Conservation (phyloP, 2,888 invertebrate species). For the Sarcophaga subvicina region DNA sequence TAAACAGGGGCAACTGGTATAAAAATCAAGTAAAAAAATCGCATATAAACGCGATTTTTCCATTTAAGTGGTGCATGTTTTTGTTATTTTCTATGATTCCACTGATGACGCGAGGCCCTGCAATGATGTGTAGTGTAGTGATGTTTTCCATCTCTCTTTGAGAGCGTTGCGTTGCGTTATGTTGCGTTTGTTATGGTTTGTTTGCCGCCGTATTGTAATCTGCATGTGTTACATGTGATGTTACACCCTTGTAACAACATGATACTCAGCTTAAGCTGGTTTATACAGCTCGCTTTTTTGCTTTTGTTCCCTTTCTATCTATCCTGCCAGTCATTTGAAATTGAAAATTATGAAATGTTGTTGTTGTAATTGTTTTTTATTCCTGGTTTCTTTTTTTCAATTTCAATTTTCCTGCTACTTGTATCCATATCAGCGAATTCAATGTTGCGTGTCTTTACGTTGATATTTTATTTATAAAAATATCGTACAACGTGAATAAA, state of each 20-base stretch:
- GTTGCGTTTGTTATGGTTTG: conserved; percentile 5
- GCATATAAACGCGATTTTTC: conserved; percentile 53
- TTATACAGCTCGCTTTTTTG: not conserved
- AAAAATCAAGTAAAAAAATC: not conserved
- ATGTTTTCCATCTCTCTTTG: conserved; percentile 18
- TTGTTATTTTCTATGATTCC: conserved; percentile 20
- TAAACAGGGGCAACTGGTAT: conserved; percentile 48
- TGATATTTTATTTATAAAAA: conserved; percentile 64
- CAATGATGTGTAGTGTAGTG: not conserved
- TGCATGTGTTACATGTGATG: conserved; percentile 72
- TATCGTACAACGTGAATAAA: not conserved
- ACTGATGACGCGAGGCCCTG: not conserved
- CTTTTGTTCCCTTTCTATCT: conserved; percentile 36
- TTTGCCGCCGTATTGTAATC: conserved; percentile 68
- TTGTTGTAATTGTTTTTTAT: conserved; percentile 59
- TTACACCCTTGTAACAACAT: conserved; percentile 71
- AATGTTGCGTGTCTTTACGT: conserved; percentile 65
- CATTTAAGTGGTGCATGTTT: conserved; percentile 59
- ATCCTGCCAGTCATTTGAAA: conserved; percentile 24
- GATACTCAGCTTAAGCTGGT: conserved; percentile 66
- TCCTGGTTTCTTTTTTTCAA: conserved; percentile 29
- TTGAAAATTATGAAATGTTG: conserved; percentile 65
- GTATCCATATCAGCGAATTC: conserved; percentile 9
- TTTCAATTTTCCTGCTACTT: not conserved
- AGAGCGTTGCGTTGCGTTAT: not conserved